phyloP scores from a whole-genome alignment of 1,140 invertebrate species.

The Agraylea sexmaculata region DNA sequence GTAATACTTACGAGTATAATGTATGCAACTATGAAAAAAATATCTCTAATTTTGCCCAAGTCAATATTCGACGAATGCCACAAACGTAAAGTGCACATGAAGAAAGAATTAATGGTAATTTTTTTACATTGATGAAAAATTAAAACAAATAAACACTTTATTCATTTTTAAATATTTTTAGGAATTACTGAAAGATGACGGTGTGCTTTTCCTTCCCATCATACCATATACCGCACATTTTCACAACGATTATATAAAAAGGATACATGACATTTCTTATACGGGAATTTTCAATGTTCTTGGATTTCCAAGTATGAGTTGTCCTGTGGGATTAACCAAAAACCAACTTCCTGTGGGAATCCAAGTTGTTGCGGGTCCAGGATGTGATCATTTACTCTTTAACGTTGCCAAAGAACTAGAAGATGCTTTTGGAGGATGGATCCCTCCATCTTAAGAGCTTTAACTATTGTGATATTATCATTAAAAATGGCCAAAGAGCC shows the following conservation, averaged over 20 bases:
- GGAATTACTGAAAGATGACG: conserved; percentile 61
- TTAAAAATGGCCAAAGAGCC: too few species aligned
- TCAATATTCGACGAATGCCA: conserved; percentile 37
- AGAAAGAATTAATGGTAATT: conserved; percentile 43
- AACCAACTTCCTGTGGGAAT: conserved; percentile 71
- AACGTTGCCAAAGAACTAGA: conserved; percentile 74
- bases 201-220: conserved; percentile 72
- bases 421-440: conserved; percentile 78
- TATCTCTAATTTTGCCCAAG: conserved; percentile 37
- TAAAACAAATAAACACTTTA: background rate
- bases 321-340: conserved; percentile 58
- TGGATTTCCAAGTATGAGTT: conserved; percentile 72
- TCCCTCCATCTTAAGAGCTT: conserved; percentile 44
- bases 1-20: conserved; percentile 41
- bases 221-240: conserved; percentile 62
- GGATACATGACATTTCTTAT: conserved; percentile 63
- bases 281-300: conserved; percentile 73
- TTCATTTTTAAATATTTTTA: conserved; percentile 27
- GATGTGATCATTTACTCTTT: conserved; percentile 65
- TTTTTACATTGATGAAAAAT: conserved; percentile 5
- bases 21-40: conserved; percentile 41
- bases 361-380: conserved; percentile 47
- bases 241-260: conserved; percentile 62
- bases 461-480: too few species aligned
- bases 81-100: conserved; percentile 41